Evolutionary conservation across 2,113 vertebrate species (phyloP).

Genomic region (Panthera tigris): DNA sequence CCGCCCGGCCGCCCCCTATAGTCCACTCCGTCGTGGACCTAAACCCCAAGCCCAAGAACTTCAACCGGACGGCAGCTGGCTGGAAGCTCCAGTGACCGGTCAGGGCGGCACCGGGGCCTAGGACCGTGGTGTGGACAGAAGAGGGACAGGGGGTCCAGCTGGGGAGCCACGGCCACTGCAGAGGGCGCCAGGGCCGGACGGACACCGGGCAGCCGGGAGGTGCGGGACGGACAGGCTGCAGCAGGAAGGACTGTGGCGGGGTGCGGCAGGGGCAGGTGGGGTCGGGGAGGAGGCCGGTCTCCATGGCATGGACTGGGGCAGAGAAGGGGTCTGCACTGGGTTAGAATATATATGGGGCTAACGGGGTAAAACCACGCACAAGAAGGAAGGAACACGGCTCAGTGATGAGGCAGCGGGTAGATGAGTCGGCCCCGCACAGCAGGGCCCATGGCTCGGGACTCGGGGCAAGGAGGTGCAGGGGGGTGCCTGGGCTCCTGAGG

Average conservation of each 20-base stretch:
- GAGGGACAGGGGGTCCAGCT: neutral
- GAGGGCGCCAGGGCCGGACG: neutral
- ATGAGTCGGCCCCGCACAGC: neutral
- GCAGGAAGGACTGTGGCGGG: rapidly evolving
- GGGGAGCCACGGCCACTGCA: neutral
- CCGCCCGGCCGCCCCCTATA: constrained; percentile 87
- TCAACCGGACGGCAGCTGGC: constrained; percentile 92
- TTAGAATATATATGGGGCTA: too few species aligned
- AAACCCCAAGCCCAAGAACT: constrained; percentile 88
- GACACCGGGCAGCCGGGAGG: neutral
- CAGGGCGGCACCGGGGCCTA: rapidly evolving
- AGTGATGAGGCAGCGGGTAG: rapidly evolving
- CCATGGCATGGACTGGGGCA: too few species aligned
- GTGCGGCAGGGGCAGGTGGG: rapidly evolving
- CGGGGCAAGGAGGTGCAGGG: neutral
- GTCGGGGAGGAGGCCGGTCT: rapidly evolving
- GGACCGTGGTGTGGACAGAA: neutral
- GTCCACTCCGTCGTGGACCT: constrained; percentile 86
- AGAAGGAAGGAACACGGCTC: rapidly evolving
- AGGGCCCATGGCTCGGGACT: neutral
- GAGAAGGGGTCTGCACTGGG: neutral
- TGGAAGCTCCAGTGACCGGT: constrained; percentile 82
- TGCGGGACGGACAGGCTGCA: rapidly evolving
- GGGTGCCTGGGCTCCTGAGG: neutral
- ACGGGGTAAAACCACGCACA: rapidly evolving